Percentiles rank a stretch among this genome's conserved stretches.
Conservation (phyloP, 2,797 vertebrate genomes). For the Lycodopsis pacificus region DNA sequence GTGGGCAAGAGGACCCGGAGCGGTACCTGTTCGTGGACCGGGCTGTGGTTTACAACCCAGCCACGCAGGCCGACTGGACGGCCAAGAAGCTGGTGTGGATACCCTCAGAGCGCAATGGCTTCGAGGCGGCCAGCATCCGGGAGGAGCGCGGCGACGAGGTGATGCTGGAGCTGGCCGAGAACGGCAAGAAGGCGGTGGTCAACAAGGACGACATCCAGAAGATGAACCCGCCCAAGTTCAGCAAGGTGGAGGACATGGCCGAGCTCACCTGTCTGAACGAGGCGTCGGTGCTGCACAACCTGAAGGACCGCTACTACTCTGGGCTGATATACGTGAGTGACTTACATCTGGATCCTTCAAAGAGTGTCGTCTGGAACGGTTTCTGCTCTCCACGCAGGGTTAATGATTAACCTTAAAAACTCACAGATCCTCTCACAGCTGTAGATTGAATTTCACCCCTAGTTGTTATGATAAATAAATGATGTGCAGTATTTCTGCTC, state of each 20-base stretch:
- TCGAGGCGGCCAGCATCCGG: constrained; percentile 93
- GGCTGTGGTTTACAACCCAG: constrained; percentile 96
- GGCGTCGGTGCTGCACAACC: constrained; percentile 95
- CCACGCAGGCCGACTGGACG: constrained; percentile 97
- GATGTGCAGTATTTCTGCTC: constrained; percentile 15
- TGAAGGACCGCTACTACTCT: constrained; percentile 97
- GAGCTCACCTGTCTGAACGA: constrained; percentile 97
- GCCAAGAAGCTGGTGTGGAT: constrained; percentile 98
- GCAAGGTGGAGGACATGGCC: constrained; percentile 98
- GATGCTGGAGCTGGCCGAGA: constrained; percentile 93
- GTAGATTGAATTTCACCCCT: constrained; percentile 18
- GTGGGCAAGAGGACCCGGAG: constrained; percentile 94
- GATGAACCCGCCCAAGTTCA: constrained; percentile 99
- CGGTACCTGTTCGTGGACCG: constrained; percentile 97
- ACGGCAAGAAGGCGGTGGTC: constrained; percentile 93
- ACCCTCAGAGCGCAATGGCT: constrained; percentile 95
- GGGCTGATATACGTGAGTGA: constrained; percentile 96
- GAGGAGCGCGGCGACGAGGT: constrained; percentile 95
- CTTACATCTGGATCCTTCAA: constrained; percentile 13
- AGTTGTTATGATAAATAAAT: constrained; percentile 11
- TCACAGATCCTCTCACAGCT: constrained; percentile 16
- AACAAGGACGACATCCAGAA: constrained; percentile 98
- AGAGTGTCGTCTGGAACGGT: constrained; percentile 3
- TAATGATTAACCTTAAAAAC: constrained; percentile 31
- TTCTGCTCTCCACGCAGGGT: constrained; percentile 3